These are phyloP conservation scores for Scaptomyza hsui DNA, from an alignment of 1,140 invertebrate species.

Conservation along the genomic window DNA sequence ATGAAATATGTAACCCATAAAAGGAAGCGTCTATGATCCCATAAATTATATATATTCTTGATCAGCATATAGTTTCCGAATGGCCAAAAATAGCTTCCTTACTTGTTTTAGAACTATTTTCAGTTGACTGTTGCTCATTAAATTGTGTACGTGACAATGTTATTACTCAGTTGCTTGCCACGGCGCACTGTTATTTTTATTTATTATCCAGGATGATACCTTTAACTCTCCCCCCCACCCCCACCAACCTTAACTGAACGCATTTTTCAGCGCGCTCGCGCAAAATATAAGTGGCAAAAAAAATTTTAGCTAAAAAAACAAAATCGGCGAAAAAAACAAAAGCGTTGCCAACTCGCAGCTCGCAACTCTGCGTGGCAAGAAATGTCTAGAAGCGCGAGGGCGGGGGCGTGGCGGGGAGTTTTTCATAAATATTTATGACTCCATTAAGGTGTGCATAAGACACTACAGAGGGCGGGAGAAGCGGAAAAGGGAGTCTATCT, in stretches of 20 bases:
- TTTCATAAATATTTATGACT: constrained; percentile 84
- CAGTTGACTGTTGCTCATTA: constrained; percentile 49
- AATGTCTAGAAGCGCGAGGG: constrained; percentile 32
- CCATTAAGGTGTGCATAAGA: constrained; percentile 83
- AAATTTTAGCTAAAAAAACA: constrained; percentile 33
- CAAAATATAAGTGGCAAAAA: constrained; percentile 74
- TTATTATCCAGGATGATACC: constrained; percentile 43
- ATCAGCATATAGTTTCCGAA: no score
- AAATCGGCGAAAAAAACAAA: constrained; percentile 66
- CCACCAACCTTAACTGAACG: constrained; percentile 10
- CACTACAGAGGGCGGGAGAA: constrained; percentile 59
- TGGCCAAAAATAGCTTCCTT: no score
- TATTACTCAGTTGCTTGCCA: constrained; percentile 73
- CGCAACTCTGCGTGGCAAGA: neutral
- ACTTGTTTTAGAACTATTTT: neutral
- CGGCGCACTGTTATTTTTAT: constrained; percentile 46
- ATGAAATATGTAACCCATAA: no score
- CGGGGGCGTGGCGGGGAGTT: constrained; percentile 38
- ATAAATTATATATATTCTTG: no score
- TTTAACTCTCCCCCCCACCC: neutral
- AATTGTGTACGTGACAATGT: constrained; percentile 51
- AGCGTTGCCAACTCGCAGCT: constrained; percentile 2
- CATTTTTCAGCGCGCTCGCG: constrained; percentile 51
- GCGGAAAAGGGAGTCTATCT: constrained; percentile 31
- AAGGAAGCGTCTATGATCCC: no score